Percentiles rank a stretch among this genome's conserved stretches.
phyloP scores from a whole-genome alignment of 2,888 invertebrate species.

The Andricus quercusramuli region DNA sequence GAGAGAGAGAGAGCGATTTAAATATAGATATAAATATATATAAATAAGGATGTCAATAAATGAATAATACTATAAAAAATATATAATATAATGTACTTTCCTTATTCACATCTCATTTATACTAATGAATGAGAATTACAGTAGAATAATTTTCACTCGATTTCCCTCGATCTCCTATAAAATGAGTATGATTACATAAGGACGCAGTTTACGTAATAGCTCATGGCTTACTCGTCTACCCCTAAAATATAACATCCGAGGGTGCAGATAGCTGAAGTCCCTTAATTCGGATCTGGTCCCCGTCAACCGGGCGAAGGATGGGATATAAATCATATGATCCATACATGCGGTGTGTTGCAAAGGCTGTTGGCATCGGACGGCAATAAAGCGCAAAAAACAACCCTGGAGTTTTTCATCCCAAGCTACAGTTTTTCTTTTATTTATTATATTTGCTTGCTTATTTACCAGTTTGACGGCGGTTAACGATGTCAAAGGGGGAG shows the following conservation, averaged over 20 bases:
- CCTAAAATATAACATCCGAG: slow-evolving; percentile 15
- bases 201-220: not conserved
- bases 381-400: slow-evolving; percentile 5
- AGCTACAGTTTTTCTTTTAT: slow-evolving; percentile 24
- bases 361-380: slow-evolving; percentile 4
- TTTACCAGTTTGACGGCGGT: slow-evolving; percentile 29
- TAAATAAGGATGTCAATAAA: too few species aligned
- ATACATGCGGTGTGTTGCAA: slow-evolving; percentile 18
- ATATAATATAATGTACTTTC: too few species aligned
- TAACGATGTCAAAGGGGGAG: slow-evolving; percentile 3
- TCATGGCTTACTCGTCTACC: not conserved
- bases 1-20: too few species aligned
- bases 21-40: too few species aligned
- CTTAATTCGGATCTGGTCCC: slow-evolving; percentile 29
- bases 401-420: not conserved
- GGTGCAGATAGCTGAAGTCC: slow-evolving; percentile 29
- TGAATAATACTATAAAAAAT: too few species aligned
- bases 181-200: slow-evolving; percentile 16
- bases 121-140: not conserved
- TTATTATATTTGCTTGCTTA: slow-evolving; percentile 24
- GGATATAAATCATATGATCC: slow-evolving; percentile 27
- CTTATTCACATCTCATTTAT: not conserved
- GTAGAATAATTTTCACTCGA: slow-evolving; percentile 6
- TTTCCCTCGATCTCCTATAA: slow-evolving; percentile 42
- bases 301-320: slow-evolving; percentile 20